These are phyloP conservation scores for Eptesicus fuscus DNA, from an alignment of 2,113 vertebrate species.

Conservation along the genomic window DNA sequence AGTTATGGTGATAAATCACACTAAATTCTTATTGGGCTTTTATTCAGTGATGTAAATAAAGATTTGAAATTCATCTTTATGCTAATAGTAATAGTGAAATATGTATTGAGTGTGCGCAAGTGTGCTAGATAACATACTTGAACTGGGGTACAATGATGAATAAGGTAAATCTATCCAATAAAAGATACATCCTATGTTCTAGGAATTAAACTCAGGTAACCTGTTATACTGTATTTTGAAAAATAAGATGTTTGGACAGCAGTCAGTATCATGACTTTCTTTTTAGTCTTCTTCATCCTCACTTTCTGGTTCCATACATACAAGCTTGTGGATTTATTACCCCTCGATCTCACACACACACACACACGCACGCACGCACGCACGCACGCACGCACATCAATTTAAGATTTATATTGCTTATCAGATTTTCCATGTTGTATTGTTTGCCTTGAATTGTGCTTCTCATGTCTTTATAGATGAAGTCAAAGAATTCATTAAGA, in stretches of 20 bases:
- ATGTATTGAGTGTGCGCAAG: neutral
- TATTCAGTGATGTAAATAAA: neutral
- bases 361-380: too few species aligned
- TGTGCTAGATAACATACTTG: neutral
- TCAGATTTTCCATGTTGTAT: neutral
- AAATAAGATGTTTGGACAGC: neutral
- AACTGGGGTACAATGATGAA: neutral
- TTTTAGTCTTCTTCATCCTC: neutral
- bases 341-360: neutral
- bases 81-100: neutral
- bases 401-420: neutral
- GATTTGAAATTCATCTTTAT: neutral
- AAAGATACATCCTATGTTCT: neutral
- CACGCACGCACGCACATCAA: neutral
- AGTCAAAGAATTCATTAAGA: neutral
- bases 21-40: neutral
- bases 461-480: conserved; percentile 4
- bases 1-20: neutral
- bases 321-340: neutral
- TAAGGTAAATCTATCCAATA: neutral
- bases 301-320: neutral
- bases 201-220: neutral
- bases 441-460: neutral
- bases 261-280: neutral
- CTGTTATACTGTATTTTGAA: neutral